These are phyloP conservation scores for Cistogaster globosa DNA, from an alignment of 2,888 invertebrate genomes.

Conservation along the genomic window DNA sequence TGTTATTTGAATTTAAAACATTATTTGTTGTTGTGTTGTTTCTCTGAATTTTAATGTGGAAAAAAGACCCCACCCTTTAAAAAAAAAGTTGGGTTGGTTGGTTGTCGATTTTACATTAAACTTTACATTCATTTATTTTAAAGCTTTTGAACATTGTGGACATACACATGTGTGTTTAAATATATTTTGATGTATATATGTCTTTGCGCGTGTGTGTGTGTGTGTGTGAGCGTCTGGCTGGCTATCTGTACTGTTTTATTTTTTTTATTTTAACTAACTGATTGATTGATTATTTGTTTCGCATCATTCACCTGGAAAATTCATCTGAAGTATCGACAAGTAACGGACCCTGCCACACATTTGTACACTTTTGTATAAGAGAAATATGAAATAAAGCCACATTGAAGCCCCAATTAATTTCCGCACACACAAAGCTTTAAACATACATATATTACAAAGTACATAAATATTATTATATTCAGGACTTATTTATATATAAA, in stretches of 20 bases:
- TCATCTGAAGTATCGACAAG: conserved; percentile 80
- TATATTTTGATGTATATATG: neutral
- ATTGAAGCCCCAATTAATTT: conserved; percentile 70
- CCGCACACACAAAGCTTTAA: conserved; percentile 38
- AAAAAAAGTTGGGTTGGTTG: conserved; percentile 5
- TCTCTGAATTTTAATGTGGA: conserved; percentile 2
- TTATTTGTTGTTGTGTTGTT: conserved; percentile 7
- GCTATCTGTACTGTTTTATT: conserved; percentile 34
- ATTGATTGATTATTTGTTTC: conserved; percentile 83
- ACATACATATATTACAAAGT: conserved; percentile 7
- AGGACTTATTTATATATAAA: neutral
- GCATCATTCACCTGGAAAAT: conserved; percentile 83
- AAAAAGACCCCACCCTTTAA: conserved; percentile 37
- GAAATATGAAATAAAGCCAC: conserved; percentile 40
- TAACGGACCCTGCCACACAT: conserved; percentile 66
- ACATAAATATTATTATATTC: conserved; percentile 1
- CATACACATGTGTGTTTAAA: neutral
- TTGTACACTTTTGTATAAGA: conserved; percentile 43
- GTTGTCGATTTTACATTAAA: neutral
- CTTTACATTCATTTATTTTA: conserved; percentile 10
- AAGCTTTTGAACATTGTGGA: neutral
- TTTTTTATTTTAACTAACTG: conserved; percentile 73
- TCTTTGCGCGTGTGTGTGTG: neutral
- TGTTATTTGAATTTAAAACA: conserved; percentile 36
- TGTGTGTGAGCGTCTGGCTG: conserved; percentile 34